phyloP scores from a whole-genome alignment of 1,140 invertebrate genomes.

The Mizuhopecten yessoensis region DNA sequence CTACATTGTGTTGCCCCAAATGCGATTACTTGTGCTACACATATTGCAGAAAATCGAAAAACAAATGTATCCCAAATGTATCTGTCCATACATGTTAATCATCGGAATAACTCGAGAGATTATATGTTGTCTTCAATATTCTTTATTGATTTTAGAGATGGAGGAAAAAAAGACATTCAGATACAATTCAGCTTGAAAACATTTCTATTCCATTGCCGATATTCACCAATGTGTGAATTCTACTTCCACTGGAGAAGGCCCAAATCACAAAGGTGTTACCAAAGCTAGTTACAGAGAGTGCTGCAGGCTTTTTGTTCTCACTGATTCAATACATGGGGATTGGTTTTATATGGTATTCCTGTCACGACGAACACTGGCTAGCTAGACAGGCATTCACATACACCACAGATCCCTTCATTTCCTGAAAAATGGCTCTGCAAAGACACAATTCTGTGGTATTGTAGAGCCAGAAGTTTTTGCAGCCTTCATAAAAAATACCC shows the following conservation, averaged over 20 bases:
- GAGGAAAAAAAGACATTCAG: neutral
- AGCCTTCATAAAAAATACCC: neutral
- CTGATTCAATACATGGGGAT: neutral
- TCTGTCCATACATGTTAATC: neutral
- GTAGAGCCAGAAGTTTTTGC: neutral
- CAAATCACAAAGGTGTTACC: neutral
- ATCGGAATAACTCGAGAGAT: neutral
- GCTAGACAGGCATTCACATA: neutral
- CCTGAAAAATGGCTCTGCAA: neutral
- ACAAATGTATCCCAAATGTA: neutral
- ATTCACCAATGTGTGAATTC: slow-evolving; percentile 13
- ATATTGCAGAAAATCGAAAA: neutral
- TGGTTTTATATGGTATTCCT: slow-evolving; percentile 1
- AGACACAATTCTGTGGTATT: neutral
- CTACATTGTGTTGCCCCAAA: neutral
- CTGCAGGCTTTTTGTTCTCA: slow-evolving; percentile 1
- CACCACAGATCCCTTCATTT: neutral
- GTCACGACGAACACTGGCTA: neutral
- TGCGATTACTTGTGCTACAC: neutral
- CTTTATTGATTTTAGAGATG: neutral
- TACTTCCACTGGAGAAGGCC: neutral
- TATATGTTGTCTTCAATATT: neutral
- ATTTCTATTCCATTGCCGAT: neutral
- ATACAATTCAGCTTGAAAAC: neutral
- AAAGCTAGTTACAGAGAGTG: neutral